phyloP scores from a whole-genome alignment of 2,113 vertebrate species.

The Spea bombifrons region DNA sequence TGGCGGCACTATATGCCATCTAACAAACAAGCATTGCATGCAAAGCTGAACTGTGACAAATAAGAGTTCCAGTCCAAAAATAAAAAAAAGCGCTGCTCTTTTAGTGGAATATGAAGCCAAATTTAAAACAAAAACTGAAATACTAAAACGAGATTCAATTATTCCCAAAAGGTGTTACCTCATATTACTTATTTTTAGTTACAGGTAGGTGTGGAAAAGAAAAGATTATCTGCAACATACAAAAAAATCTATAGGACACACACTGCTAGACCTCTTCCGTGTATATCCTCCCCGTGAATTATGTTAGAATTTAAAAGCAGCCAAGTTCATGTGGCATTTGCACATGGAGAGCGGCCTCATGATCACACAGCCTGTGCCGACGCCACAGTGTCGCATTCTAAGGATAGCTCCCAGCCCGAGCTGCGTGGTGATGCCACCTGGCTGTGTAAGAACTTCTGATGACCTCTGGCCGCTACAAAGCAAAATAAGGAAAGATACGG shows the following conservation, averaged over 20 bases:
- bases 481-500: slow-evolving; percentile 41
- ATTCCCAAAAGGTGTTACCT: neutral
- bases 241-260: neutral
- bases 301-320: slow-evolving; percentile 1
- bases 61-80: too few species aligned
- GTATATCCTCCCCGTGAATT: neutral
- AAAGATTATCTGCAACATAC: neutral
- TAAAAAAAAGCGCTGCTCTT: too few species aligned
- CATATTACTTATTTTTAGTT: neutral
- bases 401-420: slow-evolving; percentile 14
- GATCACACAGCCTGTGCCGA: slow-evolving; percentile 38
- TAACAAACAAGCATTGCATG: too few species aligned
- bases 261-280: neutral
- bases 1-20: too few species aligned
- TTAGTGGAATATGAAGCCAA: neutral
- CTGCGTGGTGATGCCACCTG: slow-evolving; percentile 27
- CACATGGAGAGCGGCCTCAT: slow-evolving; percentile 19
- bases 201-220: neutral
- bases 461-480: slow-evolving; percentile 39
- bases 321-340: slow-evolving; percentile 25
- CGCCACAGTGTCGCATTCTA: slow-evolving; percentile 6
- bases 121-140: neutral
- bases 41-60: too few species aligned
- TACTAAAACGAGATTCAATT: neutral
- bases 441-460: slow-evolving; percentile 43